These are phyloP conservation scores for Gambusia yucatana DNA, from an alignment of 2,797 vertebrate species.

Conservation along the genomic window DNA sequence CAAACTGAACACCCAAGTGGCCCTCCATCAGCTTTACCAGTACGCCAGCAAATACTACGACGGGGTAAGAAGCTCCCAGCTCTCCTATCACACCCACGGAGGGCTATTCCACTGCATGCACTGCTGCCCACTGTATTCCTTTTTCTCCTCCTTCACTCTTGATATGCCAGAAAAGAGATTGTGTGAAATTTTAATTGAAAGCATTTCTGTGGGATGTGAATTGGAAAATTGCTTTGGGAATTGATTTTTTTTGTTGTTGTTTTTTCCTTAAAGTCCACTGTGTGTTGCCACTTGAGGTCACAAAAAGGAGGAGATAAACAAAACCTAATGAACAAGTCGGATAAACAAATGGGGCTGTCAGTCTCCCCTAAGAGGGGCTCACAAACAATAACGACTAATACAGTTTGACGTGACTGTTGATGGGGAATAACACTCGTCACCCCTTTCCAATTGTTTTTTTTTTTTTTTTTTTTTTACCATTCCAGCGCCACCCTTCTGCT, in stretches of 20 bases:
- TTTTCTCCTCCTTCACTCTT: conserved; percentile 57
- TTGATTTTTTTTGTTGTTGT: conserved; percentile 60
- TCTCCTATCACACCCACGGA: conserved; percentile 64
- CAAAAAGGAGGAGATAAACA: conserved; percentile 69
- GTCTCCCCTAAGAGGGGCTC: conserved; percentile 64
- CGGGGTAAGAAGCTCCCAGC: conserved; percentile 85
- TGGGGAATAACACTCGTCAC: conserved; percentile 52
- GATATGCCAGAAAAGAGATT: conserved; percentile 76
- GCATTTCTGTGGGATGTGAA: conserved; percentile 79
- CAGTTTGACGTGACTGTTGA: conserved; percentile 42
- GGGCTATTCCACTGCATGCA: conserved; percentile 71
- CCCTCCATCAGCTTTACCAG: conserved; percentile 97
- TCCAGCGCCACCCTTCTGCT: conserved; percentile 18
- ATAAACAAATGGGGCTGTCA: conserved; percentile 76
- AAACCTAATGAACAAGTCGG: conserved; percentile 79
- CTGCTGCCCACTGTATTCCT: conserved; percentile 72
- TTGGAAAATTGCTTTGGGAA: conserved; percentile 81
- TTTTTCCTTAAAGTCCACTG: conserved; percentile 60
- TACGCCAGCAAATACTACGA: conserved; percentile 99
- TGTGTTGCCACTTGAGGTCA: conserved; percentile 73
- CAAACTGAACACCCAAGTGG: conserved; percentile 95
- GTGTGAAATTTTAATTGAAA: conserved; percentile 82
- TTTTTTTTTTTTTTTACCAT: conserved; percentile 3
- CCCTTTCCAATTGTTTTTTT: conserved; percentile 6
- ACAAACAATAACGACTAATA: conserved; percentile 60